These are phyloP conservation scores for Microtus pennsylvanicus DNA, from an alignment of 2,113 vertebrate genomes.

Conservation along the genomic window DNA sequence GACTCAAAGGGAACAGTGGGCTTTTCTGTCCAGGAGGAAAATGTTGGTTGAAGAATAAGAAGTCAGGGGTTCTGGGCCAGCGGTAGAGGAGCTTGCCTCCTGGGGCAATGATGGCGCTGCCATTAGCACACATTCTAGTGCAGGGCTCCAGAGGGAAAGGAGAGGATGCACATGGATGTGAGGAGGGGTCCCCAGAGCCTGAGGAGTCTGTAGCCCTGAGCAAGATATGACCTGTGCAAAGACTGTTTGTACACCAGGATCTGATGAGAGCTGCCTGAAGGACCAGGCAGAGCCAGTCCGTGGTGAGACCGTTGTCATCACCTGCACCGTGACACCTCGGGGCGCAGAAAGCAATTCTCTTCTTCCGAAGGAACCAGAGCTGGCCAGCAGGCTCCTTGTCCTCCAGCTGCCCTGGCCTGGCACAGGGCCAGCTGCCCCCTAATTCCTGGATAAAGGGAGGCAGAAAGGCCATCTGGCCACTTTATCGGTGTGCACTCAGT, in stretches of 20 bases:
- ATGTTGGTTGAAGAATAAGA: neutral
- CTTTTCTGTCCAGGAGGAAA: neutral
- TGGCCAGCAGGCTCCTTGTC: neutral
- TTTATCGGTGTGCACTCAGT: neutral
- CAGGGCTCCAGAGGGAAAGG: neutral
- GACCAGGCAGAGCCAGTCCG: neutral
- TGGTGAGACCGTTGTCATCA: neutral
- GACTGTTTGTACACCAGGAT: neutral
- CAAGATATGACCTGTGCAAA: neutral
- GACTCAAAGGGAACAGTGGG: neutral
- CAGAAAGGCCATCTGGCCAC: neutral
- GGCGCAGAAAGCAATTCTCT: neutral
- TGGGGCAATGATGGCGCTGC: fast-evolving
- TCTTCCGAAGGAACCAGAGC: neutral
- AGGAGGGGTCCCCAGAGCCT: neutral
- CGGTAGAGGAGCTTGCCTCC: neutral
- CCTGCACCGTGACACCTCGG: neutral
- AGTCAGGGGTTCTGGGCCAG: neutral
- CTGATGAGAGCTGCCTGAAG: neutral
- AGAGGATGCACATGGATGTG: neutral
- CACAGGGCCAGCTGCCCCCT: neutral
- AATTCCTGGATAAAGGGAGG: neutral
- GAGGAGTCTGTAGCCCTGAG: neutral
- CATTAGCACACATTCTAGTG: fast-evolving
- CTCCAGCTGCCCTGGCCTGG: neutral